Percentiles rank a stretch among this genome's conserved stretches.
Conservation (phyloP, 2,888 invertebrate species). For the Heteromyza rotundicornis region DNA sequence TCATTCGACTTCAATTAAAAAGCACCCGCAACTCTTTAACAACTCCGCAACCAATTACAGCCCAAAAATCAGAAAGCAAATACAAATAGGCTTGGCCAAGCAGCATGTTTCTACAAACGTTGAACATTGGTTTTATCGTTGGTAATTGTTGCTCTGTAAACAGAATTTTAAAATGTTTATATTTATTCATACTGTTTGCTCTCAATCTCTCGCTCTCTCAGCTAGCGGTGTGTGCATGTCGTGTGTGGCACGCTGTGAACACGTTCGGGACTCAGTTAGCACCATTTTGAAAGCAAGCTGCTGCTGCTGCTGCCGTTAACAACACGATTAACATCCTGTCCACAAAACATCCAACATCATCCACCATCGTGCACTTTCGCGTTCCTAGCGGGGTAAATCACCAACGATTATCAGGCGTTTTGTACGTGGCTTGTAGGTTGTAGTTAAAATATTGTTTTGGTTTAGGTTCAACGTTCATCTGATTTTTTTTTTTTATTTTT, state of each 20-base stretch:
- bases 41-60: too few species aligned
- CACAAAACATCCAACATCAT: background rate
- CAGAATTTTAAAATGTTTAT: slow-evolving; percentile 17
- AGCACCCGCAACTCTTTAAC: too few species aligned
- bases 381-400: slow-evolving; percentile 41
- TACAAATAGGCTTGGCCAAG: too few species aligned
- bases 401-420: slow-evolving; percentile 51
- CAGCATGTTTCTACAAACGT: background rate
- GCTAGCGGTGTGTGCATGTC: background rate
- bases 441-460: slow-evolving; percentile 25
- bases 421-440: slow-evolving; percentile 36
- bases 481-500: slow-evolving; percentile 30
- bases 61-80: too few species aligned
- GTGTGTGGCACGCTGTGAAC: too few species aligned
- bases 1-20: too few species aligned
- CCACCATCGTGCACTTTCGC: background rate
- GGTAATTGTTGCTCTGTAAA: background rate
- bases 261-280: background rate
- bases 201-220: slow-evolving; percentile 37
- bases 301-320: slow-evolving; percentile 25
- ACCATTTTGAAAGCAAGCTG: background rate
- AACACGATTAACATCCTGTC: slow-evolving; percentile 32
- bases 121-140: background rate
- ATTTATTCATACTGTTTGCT: slow-evolving; percentile 60
- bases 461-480: slow-evolving; percentile 32